These are phyloP conservation scores for Platygyra sinensis DNA, from an alignment of 64 coral and sea anemone species.

Conservation along the genomic window DNA sequence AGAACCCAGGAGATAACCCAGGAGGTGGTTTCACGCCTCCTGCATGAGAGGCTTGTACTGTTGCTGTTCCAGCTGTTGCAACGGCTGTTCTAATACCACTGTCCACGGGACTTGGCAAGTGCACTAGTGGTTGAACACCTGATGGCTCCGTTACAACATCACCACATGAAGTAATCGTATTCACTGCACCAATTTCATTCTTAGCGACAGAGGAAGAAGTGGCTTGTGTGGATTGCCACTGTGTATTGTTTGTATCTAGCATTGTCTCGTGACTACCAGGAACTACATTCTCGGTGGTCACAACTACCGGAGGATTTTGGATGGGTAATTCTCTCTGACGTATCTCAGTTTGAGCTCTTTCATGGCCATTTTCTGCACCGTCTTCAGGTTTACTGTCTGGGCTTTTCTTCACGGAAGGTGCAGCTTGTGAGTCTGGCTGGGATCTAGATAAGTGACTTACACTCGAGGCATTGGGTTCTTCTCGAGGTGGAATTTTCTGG, in stretches of 20 bases:
- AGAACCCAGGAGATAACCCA: constrained; percentile 17
- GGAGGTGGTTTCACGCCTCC: constrained; percentile 9
- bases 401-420: background rate
- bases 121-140: background rate
- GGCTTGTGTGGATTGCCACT: background rate
- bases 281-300: background rate
- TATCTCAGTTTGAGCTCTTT: background rate
- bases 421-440: background rate
- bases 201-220: background rate
- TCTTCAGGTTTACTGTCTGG: background rate
- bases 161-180: background rate
- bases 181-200: background rate
- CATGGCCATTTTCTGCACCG: background rate
- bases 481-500: background rate
- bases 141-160: background rate
- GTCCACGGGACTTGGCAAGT: background rate
- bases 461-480: background rate
- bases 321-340: background rate
- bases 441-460: background rate
- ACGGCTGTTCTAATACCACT: background rate
- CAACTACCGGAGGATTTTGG: background rate
- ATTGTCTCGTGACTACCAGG: background rate
- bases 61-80: background rate
- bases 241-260: background rate
- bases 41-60: background rate